A percentile compares a stretch with the other conserved stretches of the same genome.
Conservation (phyloP, 1,140 invertebrate genomes). For the Centruroides vittatus region DNA sequence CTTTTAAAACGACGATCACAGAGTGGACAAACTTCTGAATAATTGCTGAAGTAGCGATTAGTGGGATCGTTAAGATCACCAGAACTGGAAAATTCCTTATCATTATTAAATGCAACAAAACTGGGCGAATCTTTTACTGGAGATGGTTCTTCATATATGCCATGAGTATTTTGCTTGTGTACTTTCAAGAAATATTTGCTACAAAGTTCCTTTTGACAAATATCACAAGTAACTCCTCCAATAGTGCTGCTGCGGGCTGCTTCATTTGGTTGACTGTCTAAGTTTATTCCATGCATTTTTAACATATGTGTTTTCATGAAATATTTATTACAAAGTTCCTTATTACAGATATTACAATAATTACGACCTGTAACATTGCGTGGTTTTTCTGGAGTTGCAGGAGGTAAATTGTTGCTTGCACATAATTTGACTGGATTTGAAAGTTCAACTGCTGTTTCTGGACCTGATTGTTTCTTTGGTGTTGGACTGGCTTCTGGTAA, state of each 20-base stretch:
- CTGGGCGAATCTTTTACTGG: constrained; percentile 12
- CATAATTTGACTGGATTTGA: not conserved
- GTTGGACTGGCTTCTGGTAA: constrained; percentile 9
- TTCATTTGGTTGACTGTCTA: constrained; percentile 43
- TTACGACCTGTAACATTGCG: constrained; percentile 38
- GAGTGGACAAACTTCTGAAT: constrained; percentile 66
- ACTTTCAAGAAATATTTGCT: constrained; percentile 94
- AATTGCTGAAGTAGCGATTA: constrained; percentile 45
- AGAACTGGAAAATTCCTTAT: constrained; percentile 6
- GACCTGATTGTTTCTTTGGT: constrained; percentile 10
- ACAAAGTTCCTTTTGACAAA: constrained; percentile 93
- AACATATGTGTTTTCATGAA: constrained; percentile 99
- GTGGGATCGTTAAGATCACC: constrained; percentile 32
- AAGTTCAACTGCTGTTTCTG: too few relatives aligned
- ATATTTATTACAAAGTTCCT: constrained; percentile 98
- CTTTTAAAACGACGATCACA: constrained; percentile 77
- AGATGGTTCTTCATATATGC: constrained; percentile 56
- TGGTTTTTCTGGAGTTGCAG: constrained; percentile 4
- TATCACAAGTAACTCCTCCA: constrained; percentile 85
- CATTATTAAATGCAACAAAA: not conserved
- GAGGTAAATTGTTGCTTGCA: not conserved
- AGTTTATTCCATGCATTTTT: constrained; percentile 95
- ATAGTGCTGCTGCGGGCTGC: constrained; percentile 60
- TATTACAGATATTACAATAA: constrained; percentile 98
- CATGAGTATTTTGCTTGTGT: constrained; percentile 96